Evolutionary conservation across 2,797 vertebrate species (phyloP).

Genomic region (Halcyon chelicuti): DNA sequence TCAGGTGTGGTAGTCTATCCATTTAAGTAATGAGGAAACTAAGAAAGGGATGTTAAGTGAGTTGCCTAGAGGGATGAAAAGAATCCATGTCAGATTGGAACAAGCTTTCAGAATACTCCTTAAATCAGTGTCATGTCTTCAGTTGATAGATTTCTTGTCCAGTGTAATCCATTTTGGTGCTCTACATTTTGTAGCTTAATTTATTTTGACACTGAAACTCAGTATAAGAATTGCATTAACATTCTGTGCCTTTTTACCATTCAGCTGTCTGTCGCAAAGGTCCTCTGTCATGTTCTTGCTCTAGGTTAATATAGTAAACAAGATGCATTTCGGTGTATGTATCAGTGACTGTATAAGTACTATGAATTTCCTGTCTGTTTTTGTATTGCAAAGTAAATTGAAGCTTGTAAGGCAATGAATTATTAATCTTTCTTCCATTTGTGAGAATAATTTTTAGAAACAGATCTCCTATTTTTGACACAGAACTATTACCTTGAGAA

Average conservation of each 20-base stretch:
- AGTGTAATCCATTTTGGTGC: slow-evolving; percentile 5
- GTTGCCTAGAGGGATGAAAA: background rate
- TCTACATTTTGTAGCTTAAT: slow-evolving; percentile 39
- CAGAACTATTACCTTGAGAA: background rate
- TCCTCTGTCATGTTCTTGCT: slow-evolving; percentile 49
- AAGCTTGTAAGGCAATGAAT: background rate
- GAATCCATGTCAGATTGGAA: background rate
- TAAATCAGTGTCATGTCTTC: slow-evolving; percentile 41
- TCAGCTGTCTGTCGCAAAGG: slow-evolving; percentile 31
- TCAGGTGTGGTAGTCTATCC: background rate
- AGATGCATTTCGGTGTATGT: slow-evolving; percentile 7
- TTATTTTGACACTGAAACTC: slow-evolving; percentile 37
- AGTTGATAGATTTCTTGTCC: slow-evolving; percentile 41
- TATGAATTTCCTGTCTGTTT: background rate
- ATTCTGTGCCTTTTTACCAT: slow-evolving; percentile 26
- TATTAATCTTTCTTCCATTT: background rate
- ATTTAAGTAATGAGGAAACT: background rate
- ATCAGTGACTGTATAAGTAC: background rate
- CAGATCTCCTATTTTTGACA: background rate
- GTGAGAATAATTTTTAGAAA: background rate
- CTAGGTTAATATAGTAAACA: slow-evolving; percentile 51
- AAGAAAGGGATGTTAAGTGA: background rate
- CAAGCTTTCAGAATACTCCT: slow-evolving; percentile 3
- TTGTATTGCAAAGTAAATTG: background rate
- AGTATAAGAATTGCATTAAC: slow-evolving; percentile 23